phyloP scores from a whole-genome alignment of 2,888 invertebrate genomes.

The Lasioglossum morio region DNA sequence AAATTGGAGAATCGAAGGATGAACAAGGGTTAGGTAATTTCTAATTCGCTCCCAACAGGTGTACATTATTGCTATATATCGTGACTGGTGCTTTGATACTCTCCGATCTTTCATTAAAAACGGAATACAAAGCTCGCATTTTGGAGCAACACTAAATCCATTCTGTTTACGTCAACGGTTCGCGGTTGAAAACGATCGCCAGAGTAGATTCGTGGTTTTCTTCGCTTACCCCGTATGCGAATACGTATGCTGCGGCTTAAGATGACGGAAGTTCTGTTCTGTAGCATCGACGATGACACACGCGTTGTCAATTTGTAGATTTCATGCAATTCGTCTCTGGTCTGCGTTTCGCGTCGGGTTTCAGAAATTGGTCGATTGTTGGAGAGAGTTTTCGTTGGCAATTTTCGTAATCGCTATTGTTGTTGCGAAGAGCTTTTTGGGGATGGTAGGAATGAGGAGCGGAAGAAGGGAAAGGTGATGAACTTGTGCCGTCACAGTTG shows the following conservation, averaged over 20 bases:
- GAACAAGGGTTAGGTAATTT: neutral
- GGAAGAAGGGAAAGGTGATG: neutral
- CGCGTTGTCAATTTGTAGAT: neutral
- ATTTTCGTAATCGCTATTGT: neutral
- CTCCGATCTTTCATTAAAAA: neutral
- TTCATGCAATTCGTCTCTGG: neutral
- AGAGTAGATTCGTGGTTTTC: neutral
- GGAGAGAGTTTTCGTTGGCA: neutral
- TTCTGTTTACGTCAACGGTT: neutral
- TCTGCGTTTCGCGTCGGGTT: neutral
- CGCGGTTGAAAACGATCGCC: neutral
- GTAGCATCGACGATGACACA: conserved; percentile 1
- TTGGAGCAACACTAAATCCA: neutral
- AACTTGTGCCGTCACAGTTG: conserved; percentile 21
- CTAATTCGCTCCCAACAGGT: neutral
- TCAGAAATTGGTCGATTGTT: neutral
- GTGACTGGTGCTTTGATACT: neutral
- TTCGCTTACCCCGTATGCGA: neutral
- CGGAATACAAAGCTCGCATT: neutral
- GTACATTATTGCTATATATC: neutral
- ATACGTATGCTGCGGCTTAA: neutral
- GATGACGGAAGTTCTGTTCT: neutral
- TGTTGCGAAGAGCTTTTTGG: neutral
- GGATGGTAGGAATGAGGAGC: neutral
- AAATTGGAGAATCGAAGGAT: neutral